Conservation (phyloP, 2,888 invertebrate species). For the Thumatha senex region DNA sequence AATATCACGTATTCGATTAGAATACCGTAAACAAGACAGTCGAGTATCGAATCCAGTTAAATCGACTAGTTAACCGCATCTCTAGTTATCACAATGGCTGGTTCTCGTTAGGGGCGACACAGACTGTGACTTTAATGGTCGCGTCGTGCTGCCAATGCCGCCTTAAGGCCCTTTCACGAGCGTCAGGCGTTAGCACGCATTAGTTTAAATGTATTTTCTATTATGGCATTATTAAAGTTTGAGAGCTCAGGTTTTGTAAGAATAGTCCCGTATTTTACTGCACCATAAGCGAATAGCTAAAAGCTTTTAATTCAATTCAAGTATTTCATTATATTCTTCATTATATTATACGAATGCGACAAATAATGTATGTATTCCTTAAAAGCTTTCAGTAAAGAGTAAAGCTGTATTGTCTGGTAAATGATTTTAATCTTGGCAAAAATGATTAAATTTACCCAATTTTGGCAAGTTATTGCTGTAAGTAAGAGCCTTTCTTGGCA, state of each 20-base stretch:
- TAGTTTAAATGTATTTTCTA: slow-evolving; percentile 39
- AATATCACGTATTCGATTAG: background rate
- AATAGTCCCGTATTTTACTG: slow-evolving; percentile 15
- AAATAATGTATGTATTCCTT: background rate
- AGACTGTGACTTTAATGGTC: slow-evolving; percentile 36
- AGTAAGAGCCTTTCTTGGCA: too few relatives aligned
- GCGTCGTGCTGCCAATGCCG: slow-evolving; percentile 39
- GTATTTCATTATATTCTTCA: background rate
- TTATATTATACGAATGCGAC: background rate
- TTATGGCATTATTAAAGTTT: slow-evolving; percentile 29
- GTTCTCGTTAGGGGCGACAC: slow-evolving; percentile 42
- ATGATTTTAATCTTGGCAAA: slow-evolving; percentile 6
- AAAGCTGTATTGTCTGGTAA: background rate
- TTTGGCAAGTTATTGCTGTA: slow-evolving; percentile 1
- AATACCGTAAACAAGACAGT: slow-evolving; percentile 19
- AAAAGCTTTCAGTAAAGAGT: background rate
- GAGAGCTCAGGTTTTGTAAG: slow-evolving; percentile 12
- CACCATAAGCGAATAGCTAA: background rate
- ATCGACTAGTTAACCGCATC: slow-evolving; percentile 30
- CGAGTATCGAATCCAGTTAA: slow-evolving; percentile 21
- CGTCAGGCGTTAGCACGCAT: slow-evolving; percentile 34
- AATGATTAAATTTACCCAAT: slow-evolving; percentile 9
- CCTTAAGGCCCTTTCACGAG: slow-evolving; percentile 40
- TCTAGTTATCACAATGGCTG: slow-evolving; percentile 38
- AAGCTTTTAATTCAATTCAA: slow-evolving; percentile 6